Evolutionary conservation across 2,797 vertebrate genomes (phyloP).

Genomic region (Argentina silus): DNA sequence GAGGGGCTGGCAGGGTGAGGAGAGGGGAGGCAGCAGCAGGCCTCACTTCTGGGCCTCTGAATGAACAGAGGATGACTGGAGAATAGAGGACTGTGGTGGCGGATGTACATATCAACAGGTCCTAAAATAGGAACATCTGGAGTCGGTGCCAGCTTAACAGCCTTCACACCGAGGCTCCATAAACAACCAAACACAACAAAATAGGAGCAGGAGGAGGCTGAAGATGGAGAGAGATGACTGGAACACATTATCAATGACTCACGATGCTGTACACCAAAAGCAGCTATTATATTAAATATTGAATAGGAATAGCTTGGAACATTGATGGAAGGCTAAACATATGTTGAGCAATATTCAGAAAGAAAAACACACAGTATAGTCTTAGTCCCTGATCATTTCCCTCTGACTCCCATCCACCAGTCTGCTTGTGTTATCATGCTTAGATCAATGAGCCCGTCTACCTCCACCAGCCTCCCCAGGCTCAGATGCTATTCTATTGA

Average conservation of each 20-base stretch:
- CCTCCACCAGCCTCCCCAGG: no score
- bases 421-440: no score
- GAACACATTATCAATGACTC: not conserved
- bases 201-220: not conserved
- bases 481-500: no score
- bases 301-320: not conserved
- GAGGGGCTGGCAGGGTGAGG: not conserved
- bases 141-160: not conserved
- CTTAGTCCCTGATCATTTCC: no score
- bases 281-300: not conserved
- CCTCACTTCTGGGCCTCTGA: not conserved
- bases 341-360: no score
- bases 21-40: not conserved
- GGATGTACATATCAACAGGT: not conserved
- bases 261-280: not conserved
- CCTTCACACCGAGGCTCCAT: not conserved
- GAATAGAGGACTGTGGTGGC: not conserved
- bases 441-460: no score
- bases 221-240: not conserved
- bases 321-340: not conserved
- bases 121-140: constrained; percentile 2
- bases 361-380: no score
- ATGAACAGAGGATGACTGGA: not conserved
- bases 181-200: not conserved
- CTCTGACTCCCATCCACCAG: no score